These are phyloP conservation scores for Mylabris sibirica DNA, from an alignment of 2,888 invertebrate species.

Conservation along the genomic window DNA sequence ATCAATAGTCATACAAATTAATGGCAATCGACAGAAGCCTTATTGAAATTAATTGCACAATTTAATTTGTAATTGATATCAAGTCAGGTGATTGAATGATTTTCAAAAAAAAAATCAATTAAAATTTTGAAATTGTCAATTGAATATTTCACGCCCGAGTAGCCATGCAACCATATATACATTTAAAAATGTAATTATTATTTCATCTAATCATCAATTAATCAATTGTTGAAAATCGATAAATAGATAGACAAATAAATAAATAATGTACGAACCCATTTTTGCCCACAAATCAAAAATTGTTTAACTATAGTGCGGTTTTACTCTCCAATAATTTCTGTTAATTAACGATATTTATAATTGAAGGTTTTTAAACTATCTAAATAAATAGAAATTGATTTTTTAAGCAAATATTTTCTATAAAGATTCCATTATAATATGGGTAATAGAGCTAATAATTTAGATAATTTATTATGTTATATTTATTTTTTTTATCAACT, in stretches of 20 bases:
- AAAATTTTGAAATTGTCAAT: too few species aligned
- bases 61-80: too few species aligned
- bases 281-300: background rate
- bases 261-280: background rate
- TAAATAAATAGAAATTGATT: background rate
- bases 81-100: too few species aligned
- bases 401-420: background rate
- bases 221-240: background rate
- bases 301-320: background rate
- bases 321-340: background rate
- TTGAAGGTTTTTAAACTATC: constrained; percentile 1
- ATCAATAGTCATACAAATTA: too few species aligned
- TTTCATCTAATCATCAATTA: background rate
- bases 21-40: too few species aligned
- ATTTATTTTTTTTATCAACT: background rate
- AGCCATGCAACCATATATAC: background rate
- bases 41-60: too few species aligned
- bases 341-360: background rate
- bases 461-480: constrained; percentile 2
- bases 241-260: background rate
- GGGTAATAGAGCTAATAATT: background rate
- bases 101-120: too few species aligned
- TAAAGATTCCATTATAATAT: constrained; percentile 3
- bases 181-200: background rate
- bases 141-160: too few species aligned